phyloP scores from a whole-genome alignment of 2,113 vertebrate species.

The Thunnus maccoyii region DNA sequence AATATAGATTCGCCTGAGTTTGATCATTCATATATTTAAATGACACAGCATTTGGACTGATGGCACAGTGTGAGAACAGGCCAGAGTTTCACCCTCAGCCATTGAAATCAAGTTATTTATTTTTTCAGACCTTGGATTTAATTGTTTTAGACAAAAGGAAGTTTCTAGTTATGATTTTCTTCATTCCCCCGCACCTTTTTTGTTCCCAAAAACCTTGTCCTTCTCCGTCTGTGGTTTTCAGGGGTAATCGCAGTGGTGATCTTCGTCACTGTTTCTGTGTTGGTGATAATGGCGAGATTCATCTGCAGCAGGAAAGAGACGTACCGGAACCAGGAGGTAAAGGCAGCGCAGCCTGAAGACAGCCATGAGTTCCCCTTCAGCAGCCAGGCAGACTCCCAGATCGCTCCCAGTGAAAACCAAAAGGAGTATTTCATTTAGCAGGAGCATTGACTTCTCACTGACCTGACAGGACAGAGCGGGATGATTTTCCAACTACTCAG shows the following conservation, averaged over 20 bases:
- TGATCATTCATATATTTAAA: too few relatives aligned
- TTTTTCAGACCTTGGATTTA: too few relatives aligned
- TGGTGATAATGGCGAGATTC: slow-evolving; percentile 88
- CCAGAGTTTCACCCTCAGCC: too few relatives aligned
- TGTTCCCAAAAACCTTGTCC: not conserved
- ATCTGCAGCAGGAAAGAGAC: slow-evolving; percentile 89
- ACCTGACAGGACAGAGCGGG: slow-evolving; percentile 44
- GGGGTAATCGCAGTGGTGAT: slow-evolving; percentile 94
- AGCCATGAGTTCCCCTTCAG: slow-evolving; percentile 88
- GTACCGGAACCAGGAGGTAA: slow-evolving; percentile 89
- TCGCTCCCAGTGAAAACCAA: slow-evolving; percentile 87
- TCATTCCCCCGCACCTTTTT: too few relatives aligned
- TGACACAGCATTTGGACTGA: not conserved
- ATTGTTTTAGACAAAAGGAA: too few relatives aligned
- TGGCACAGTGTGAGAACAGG: too few relatives aligned
- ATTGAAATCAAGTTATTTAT: too few relatives aligned
- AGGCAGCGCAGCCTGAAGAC: slow-evolving; percentile 89
- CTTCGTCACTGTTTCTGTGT: slow-evolving; percentile 89
- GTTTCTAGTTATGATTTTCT: too few relatives aligned
- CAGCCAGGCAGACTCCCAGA: slow-evolving; percentile 87
- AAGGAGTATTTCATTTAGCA: slow-evolving; percentile 96
- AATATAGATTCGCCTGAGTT: too few relatives aligned
- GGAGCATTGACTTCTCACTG: slow-evolving; percentile 6
- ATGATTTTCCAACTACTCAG: slow-evolving; percentile 48
- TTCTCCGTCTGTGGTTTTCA: slow-evolving; percentile 58